Conservation (phyloP, 2,888 invertebrate genomes). For the Spicauda simplicius region DNA sequence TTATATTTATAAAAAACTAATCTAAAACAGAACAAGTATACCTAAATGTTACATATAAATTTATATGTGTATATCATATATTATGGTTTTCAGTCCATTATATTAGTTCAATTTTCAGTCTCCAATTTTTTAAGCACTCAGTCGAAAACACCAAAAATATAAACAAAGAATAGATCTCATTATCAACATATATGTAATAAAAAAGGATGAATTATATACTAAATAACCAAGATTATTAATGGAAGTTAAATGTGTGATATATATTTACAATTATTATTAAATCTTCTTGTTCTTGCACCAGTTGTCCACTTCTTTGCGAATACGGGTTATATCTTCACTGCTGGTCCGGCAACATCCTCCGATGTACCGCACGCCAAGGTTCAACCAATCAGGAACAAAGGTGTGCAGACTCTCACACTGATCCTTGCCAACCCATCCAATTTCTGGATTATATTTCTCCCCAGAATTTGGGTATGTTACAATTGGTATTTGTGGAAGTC, state of each 20-base stretch:
- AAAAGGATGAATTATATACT: no score
- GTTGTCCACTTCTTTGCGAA: neutral
- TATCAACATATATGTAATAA: no score
- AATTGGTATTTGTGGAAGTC: slow-evolving; percentile 84
- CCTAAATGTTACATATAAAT: no score
- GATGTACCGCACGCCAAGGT: slow-evolving; percentile 90
- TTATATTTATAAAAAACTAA: neutral
- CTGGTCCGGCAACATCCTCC: slow-evolving; percentile 96
- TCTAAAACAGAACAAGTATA: neutral
- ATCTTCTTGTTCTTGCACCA: neutral
- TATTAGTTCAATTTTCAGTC: no score
- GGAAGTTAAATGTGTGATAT: no score
- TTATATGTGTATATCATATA: no score
- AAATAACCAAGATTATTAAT: no score
- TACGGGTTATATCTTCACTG: slow-evolving; percentile 63
- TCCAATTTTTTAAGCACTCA: no score
- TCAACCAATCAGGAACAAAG: slow-evolving; percentile 91
- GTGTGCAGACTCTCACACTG: slow-evolving; percentile 87
- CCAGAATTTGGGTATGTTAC: slow-evolving; percentile 97
- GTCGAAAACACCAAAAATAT: no score
- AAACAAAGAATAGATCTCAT: no score
- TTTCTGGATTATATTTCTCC: slow-evolving; percentile 87
- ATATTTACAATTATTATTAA: no score
- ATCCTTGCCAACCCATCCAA: slow-evolving; percentile 88
- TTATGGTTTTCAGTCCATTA: no score